Evolutionary conservation across 2,797 vertebrate species (phyloP).

Genomic region (Enteromius mattozi): DNA sequence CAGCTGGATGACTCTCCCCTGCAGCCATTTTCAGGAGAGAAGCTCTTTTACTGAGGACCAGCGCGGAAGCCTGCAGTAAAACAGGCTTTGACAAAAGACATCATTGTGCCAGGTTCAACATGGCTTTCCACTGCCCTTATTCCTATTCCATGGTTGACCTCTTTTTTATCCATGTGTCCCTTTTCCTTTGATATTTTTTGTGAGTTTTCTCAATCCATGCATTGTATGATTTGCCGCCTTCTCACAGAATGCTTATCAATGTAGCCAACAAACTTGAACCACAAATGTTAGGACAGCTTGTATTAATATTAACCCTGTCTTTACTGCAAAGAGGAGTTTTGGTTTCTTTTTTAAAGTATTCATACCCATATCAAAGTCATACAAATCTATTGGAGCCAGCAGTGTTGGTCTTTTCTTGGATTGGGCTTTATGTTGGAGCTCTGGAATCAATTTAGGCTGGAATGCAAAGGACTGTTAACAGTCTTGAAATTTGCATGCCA

Average conservation of each 20-base stretch:
- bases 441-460: conserved; percentile 63
- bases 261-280: neutral
- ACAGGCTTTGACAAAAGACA: conserved; percentile 51
- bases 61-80: conserved; percentile 45
- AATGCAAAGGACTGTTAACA: conserved; percentile 52
- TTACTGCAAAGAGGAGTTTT: neutral
- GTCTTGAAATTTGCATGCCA: conserved; percentile 47
- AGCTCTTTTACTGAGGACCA: conserved; percentile 48
- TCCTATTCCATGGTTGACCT: conserved; percentile 48
- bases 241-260: neutral
- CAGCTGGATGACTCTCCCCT: conserved; percentile 55
- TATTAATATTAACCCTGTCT: conserved; percentile 3
- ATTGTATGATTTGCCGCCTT: conserved; percentile 23
- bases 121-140: conserved; percentile 41
- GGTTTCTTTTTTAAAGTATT: conserved; percentile 2
- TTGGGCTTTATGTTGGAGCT: conserved; percentile 41
- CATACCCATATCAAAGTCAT: neutral
- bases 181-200: conserved; percentile 43
- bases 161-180: conserved; percentile 39
- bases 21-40: conserved; percentile 50
- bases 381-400: neutral
- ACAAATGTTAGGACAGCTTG: conserved; percentile 23
- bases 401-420: conserved; percentile 40
- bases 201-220: conserved; percentile 11
- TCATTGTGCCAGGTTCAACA: conserved; percentile 57